Evolutionary conservation across 2,113 vertebrate genomes (phyloP).

Genomic region (Cephalopholis sonnerati): DNA sequence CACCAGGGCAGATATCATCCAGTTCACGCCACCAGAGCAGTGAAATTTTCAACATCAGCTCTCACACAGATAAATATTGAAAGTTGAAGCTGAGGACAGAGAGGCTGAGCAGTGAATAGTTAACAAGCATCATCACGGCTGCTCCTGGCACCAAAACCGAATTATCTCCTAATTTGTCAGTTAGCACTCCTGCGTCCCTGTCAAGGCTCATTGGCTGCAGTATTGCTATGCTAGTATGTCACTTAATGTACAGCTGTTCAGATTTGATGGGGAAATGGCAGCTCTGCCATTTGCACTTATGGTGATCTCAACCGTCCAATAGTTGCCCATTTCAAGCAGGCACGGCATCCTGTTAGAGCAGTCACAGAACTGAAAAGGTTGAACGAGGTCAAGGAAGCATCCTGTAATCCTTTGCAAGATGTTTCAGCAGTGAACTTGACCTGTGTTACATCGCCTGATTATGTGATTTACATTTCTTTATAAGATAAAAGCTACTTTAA

Average conservation of each 20-base stretch:
- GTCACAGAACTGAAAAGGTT: background rate
- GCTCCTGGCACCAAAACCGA: background rate
- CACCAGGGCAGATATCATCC: background rate
- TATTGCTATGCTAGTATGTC: background rate
- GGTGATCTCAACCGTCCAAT: conserved; percentile 8
- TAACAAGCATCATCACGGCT: background rate
- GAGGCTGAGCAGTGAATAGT: background rate
- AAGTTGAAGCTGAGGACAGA: conserved; percentile 5
- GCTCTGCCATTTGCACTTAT: background rate
- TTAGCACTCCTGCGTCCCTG: background rate
- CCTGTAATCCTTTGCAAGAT: background rate
- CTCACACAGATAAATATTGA: conserved; percentile 7
- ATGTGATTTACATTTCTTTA: background rate
- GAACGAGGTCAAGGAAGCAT: background rate
- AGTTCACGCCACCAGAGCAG: background rate
- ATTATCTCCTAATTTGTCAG: conserved; percentile 17
- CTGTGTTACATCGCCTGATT: background rate
- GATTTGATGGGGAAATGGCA: conserved; percentile 5
- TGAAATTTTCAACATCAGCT: background rate
- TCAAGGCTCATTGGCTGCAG: background rate
- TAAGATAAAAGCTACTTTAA: background rate
- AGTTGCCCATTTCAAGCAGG: conserved; percentile 2
- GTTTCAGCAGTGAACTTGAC: background rate
- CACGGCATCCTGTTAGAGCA: background rate
- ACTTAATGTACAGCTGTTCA: conserved; percentile 22